phyloP scores from a whole-genome alignment of 1,140 invertebrate genomes.

The Elysia chlorotica region DNA sequence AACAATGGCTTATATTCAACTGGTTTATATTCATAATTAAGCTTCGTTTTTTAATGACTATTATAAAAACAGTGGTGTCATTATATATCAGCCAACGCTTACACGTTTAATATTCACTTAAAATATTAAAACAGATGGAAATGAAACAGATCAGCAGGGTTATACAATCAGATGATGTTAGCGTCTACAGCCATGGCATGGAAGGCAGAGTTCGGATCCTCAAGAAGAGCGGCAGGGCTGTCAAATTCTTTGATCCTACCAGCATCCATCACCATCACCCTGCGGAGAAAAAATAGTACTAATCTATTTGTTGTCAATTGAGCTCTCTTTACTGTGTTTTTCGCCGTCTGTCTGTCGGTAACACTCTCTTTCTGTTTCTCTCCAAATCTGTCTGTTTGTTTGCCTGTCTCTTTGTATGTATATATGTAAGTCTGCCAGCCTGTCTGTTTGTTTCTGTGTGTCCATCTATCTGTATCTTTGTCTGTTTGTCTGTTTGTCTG shows the following conservation, averaged over 20 bases:
- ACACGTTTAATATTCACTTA: too few relatives aligned
- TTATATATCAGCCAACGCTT: too few relatives aligned
- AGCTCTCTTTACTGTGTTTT: background rate
- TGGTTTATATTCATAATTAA: too few relatives aligned
- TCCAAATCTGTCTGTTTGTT: background rate
- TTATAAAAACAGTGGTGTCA: too few relatives aligned
- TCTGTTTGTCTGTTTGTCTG: too few relatives aligned
- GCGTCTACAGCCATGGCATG: constrained; percentile 51
- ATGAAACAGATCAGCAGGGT: too few relatives aligned
- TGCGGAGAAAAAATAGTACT: constrained; percentile 37
- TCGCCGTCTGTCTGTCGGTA: background rate
- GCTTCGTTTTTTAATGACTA: too few relatives aligned
- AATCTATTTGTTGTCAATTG: too few relatives aligned
- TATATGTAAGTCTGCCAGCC: background rate
- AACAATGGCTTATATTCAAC: too few relatives aligned
- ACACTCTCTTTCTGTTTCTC: background rate
- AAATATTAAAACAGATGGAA: too few relatives aligned
- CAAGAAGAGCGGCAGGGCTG: constrained; percentile 50
- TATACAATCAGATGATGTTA: constrained; percentile 31
- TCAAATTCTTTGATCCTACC: constrained; percentile 67
- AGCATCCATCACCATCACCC: constrained; percentile 86
- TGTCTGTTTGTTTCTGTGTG: background rate
- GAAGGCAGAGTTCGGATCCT: constrained; percentile 44
- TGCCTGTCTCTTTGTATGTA: background rate
- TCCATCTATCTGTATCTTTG: background rate